Conservation (phyloP, 2,888 invertebrate species). For the Xanthia icteritia region DNA sequence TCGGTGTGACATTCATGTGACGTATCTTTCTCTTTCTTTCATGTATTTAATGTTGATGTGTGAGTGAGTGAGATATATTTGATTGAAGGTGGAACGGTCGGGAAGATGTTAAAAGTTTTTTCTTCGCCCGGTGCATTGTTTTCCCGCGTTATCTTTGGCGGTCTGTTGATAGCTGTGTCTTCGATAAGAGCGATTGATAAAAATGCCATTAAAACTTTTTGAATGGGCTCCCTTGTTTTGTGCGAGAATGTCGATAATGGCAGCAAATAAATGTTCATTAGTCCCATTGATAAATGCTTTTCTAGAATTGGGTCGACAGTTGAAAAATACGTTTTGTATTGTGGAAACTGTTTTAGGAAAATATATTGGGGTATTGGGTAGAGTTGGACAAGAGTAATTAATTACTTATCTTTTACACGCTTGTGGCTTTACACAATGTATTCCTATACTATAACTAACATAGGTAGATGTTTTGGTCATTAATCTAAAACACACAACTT, state of each 20-base stretch:
- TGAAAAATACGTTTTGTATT: constrained; percentile 50
- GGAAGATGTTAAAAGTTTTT: constrained; percentile 78
- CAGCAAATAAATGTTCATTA: constrained; percentile 57
- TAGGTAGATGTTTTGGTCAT: not conserved
- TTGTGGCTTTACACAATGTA: not conserved
- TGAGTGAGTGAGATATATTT: constrained; percentile 68
- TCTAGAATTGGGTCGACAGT: constrained; percentile 44
- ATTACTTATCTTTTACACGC: constrained; percentile 12
- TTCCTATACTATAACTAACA: not conserved
- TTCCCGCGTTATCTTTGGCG: constrained; percentile 84
- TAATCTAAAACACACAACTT: not conserved
- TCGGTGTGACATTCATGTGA: constrained; percentile 81
- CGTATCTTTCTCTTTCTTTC: constrained; percentile 73
- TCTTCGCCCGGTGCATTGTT: constrained; percentile 81
- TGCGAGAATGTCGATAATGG: constrained; percentile 23
- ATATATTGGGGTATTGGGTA: constrained; percentile 15
- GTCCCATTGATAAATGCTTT: constrained; percentile 56
- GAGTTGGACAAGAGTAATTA: constrained; percentile 4
- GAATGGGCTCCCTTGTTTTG: constrained; percentile 61
- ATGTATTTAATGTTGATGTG: constrained; percentile 21
- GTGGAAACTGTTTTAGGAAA: constrained; percentile 17
- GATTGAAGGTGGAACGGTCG: constrained; percentile 85
- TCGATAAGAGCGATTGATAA: constrained; percentile 81
- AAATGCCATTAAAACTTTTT: constrained; percentile 72
- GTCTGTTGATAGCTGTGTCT: constrained; percentile 78